Percentiles rank a stretch among this genome's conserved stretches.
Conservation (phyloP, 2,888 invertebrate species). For the Aphelenchoides bicaudatus region DNA sequence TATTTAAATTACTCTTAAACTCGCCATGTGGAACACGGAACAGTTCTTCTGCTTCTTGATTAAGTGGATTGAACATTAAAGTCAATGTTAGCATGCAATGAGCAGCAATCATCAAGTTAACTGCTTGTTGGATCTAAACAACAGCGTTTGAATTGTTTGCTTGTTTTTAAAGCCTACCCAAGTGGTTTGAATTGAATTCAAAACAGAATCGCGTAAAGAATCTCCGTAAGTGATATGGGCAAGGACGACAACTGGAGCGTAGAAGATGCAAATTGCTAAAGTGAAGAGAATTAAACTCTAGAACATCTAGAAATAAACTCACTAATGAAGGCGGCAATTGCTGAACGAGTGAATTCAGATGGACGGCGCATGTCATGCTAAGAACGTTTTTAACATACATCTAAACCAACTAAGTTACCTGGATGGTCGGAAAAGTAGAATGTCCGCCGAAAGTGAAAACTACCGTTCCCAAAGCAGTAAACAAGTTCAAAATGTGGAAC, state of each 20-base stretch:
- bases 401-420: conserved; percentile 33
- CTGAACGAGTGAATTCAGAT: conserved; percentile 39
- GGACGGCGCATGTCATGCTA: conserved; percentile 58
- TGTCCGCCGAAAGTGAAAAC: conserved; percentile 57
- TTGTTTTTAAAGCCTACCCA: conserved; percentile 39
- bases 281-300: background rate
- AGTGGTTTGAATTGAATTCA: conserved; percentile 37
- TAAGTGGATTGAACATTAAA: conserved; percentile 55
- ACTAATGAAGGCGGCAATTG: conserved; percentile 14
- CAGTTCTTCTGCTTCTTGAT: conserved; percentile 55
- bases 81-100: conserved; percentile 52
- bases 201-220: conserved; percentile 40
- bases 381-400: conserved; percentile 54
- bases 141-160: conserved; percentile 51
- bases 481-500: conserved; percentile 44
- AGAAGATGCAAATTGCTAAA: conserved; percentile 18
- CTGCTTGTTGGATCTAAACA: conserved; percentile 41
- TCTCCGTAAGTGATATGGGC: conserved; percentile 43
- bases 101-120: conserved; percentile 52
- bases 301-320: background rate
- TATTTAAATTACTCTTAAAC: background rate
- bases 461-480: conserved; percentile 56
- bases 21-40: conserved; percentile 50
- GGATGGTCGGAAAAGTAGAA: conserved; percentile 55
- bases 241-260: conserved; percentile 18